Evolutionary conservation across 2,888 invertebrate genomes (phyloP).

Genomic region (Ryuthela nishihirai): DNA sequence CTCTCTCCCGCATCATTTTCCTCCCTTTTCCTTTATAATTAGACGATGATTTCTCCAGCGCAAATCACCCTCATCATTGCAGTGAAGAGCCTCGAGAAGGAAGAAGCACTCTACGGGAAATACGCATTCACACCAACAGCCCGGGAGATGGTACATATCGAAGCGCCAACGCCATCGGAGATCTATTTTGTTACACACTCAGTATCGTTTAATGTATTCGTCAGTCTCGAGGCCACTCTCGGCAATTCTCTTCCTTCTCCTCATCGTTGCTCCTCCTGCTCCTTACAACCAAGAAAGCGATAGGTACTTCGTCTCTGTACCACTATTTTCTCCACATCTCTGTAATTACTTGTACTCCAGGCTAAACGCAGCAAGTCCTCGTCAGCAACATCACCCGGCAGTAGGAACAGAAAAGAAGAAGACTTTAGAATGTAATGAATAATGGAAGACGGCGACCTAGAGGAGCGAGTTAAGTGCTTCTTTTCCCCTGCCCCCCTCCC

Average conservation of each 20-base stretch:
- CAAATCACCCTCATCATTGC: no score
- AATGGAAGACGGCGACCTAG: slow-evolving; percentile 30
- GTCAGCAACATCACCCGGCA: slow-evolving; percentile 5
- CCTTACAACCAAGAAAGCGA: slow-evolving; percentile 12
- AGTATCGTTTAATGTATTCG: slow-evolving; percentile 34
- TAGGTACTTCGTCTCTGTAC: slow-evolving; percentile 2
- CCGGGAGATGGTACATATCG: no score
- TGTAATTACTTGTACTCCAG: slow-evolving; percentile 38
- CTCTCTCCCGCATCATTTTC: no score
- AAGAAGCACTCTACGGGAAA: no score
- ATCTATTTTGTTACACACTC: no score
- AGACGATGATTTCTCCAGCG: no score
- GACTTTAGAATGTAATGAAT: slow-evolving; percentile 39
- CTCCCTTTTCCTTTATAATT: no score
- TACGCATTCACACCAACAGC: no score
- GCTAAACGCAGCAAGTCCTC: slow-evolving; percentile 22
- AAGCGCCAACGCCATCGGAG: no score
- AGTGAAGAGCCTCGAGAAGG: no score
- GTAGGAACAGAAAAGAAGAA: slow-evolving; percentile 5
- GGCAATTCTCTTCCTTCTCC: slow-evolving; percentile 3
- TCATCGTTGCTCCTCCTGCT: slow-evolving; percentile 6
- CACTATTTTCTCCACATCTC: slow-evolving; percentile 35
- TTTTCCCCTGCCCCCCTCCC: slow-evolving; percentile 6
- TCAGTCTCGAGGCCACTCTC: neutral
- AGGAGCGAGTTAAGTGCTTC: slow-evolving; percentile 36